A percentile compares a stretch with the other conserved stretches of the same genome.
Evolutionary conservation across 2,797 vertebrate genomes (phyloP).

Genomic region (Pachyuromys duprasi): DNA sequence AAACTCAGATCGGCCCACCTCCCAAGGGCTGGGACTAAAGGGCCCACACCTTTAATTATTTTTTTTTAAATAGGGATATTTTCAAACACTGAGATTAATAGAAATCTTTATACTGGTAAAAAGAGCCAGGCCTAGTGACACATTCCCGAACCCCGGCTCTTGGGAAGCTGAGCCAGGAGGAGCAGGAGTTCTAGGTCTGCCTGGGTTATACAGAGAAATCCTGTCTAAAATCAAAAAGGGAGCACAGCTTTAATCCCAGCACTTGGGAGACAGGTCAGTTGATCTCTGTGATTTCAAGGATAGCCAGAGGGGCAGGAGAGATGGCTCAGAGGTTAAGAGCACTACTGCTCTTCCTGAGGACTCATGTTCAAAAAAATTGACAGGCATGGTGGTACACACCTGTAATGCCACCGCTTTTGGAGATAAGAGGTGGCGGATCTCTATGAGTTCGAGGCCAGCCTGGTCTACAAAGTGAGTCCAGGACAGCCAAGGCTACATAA

Average conservation of each 20-base stretch:
- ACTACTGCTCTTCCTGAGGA: too few relatives aligned
- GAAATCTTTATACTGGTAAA: background rate
- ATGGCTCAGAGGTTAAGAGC: too few relatives aligned
- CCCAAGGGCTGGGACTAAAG: background rate
- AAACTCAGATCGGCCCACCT: background rate
- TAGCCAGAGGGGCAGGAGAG: background rate
- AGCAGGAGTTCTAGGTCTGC: background rate
- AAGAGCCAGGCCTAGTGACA: background rate
- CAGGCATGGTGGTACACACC: background rate
- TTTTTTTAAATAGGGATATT: too few relatives aligned
- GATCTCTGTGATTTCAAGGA: background rate
- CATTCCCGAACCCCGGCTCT: background rate
- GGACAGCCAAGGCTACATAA: too few relatives aligned
- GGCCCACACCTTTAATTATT: too few relatives aligned
- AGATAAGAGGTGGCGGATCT: too few relatives aligned
- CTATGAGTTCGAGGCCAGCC: too few relatives aligned
- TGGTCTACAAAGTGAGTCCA: too few relatives aligned
- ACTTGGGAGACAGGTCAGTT: background rate
- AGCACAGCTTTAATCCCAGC: background rate
- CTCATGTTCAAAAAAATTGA: too few relatives aligned
- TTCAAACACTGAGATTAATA: background rate
- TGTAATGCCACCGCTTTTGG: background rate
- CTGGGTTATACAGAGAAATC: background rate
- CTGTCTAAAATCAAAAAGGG: background rate
- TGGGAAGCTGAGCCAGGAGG: background rate